Evolutionary conservation across 2,888 invertebrate species (phyloP).

Genomic region (Drosophila mercatorum): DNA sequence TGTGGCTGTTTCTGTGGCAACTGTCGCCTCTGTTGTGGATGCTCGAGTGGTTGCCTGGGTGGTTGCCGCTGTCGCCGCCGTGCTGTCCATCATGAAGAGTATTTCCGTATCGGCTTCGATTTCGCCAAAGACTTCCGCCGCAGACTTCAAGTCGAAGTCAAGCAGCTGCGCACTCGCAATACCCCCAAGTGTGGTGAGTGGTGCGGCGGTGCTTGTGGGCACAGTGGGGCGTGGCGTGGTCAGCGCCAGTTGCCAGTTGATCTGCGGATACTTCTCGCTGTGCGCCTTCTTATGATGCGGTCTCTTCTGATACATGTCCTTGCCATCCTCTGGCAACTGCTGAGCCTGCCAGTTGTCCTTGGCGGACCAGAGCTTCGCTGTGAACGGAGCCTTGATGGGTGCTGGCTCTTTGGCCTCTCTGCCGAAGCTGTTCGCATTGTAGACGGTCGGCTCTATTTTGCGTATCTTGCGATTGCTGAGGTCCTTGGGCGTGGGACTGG

Average conservation of each 20-base stretch:
- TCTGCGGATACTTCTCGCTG: conserved; percentile 17
- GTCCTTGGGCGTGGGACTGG: conserved; percentile 32
- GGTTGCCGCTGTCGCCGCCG: conserved; percentile 1
- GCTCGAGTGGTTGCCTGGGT: conserved; percentile 4
- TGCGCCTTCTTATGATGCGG: conserved; percentile 28
- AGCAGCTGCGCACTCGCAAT: conserved; percentile 10
- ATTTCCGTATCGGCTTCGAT: conserved; percentile 24
- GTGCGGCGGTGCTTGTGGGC: conserved; percentile 5
- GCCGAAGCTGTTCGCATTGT: neutral
- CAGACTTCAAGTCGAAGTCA: conserved; percentile 5
- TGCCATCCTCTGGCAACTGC: conserved; percentile 21
- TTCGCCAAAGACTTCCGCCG: conserved; percentile 8
- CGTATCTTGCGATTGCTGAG: conserved; percentile 60
- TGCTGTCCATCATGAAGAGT: conserved; percentile 18
- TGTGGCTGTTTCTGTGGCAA: conserved; percentile 8
- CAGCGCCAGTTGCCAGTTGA: conserved; percentile 1
- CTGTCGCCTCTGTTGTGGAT: conserved; percentile 15
- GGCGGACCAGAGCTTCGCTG: conserved; percentile 20
- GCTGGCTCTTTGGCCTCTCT: conserved; percentile 2
- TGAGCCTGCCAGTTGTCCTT: conserved; percentile 48
- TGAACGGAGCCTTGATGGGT: neutral
- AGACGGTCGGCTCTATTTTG: conserved; percentile 43
- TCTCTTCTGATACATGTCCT: conserved; percentile 30
- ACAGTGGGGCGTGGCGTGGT: conserved; percentile 1
- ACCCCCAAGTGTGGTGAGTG: neutral